phyloP scores from a whole-genome alignment of 2,888 invertebrate species.

The Schrankia costaestrigalis region DNA sequence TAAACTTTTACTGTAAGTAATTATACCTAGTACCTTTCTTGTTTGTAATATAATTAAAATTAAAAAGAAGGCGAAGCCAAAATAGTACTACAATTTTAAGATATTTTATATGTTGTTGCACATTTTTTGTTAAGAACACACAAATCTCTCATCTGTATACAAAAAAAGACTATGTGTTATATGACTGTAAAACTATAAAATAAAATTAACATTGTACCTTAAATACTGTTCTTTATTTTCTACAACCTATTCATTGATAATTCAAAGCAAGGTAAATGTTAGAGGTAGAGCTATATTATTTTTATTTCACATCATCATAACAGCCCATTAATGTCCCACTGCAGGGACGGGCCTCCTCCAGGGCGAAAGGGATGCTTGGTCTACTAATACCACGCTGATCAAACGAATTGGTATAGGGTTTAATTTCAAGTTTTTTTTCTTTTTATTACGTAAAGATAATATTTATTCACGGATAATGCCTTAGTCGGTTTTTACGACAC shows the following conservation, averaged over 20 bases:
- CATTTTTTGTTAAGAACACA: conserved; percentile 55
- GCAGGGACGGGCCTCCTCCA: too few relatives aligned
- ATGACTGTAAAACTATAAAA: conserved; percentile 58
- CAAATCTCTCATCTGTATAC: conserved; percentile 54
- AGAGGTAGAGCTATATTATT: too few relatives aligned
- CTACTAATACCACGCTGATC: too few relatives aligned
- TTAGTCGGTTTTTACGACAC: too few relatives aligned
- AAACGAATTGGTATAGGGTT: too few relatives aligned
- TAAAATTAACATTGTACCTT: conserved; percentile 41
- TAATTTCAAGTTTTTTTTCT: too few relatives aligned
- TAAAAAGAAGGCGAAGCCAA: conserved; percentile 52
- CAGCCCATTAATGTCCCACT: too few relatives aligned
- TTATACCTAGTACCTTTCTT: conserved; percentile 38
- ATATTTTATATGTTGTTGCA: conserved; percentile 60
- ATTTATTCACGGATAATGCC: too few relatives aligned
- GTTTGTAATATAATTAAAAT: conserved; percentile 46
- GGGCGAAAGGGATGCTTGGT: too few relatives aligned
- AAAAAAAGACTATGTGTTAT: conserved; percentile 54
- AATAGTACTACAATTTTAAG: conserved; percentile 34
- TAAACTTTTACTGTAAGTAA: conserved; percentile 43
- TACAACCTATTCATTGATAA: not conserved
- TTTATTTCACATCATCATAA: too few relatives aligned
- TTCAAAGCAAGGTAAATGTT: not conserved
- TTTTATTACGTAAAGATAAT: too few relatives aligned
- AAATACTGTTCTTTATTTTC: conserved; percentile 15